phyloP scores from a whole-genome alignment of 2,888 invertebrate species.

The Amphimallon solstitiale region DNA sequence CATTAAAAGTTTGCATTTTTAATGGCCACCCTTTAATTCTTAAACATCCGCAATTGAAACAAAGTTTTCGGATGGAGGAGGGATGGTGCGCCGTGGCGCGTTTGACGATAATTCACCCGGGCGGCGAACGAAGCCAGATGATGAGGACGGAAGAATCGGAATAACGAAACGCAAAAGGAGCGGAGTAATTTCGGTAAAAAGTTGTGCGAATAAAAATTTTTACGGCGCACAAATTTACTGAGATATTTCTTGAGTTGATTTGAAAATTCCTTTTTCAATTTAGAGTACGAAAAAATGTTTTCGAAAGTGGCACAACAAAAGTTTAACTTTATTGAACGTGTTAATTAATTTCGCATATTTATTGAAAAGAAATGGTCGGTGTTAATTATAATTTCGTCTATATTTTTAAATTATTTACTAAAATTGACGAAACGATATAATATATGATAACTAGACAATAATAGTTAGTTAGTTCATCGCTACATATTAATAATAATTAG shows the following conservation, averaged over 20 bases:
- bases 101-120: constrained; percentile 22
- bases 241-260: constrained; percentile 24
- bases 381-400: no score
- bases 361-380: no score
- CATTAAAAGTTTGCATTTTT: constrained; percentile 47
- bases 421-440: no score
- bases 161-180: not conserved
- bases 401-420: no score
- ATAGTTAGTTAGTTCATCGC: no score
- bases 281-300: not conserved
- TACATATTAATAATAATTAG: no score
- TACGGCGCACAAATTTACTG: constrained; percentile 7
- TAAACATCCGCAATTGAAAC: constrained; percentile 36
- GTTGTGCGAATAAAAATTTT: constrained; percentile 26
- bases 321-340: no score
- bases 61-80: constrained; percentile 21
- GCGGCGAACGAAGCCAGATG: constrained; percentile 22
- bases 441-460: no score
- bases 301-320: not conserved
- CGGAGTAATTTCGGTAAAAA: constrained; percentile 13
- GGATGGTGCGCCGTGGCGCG: constrained; percentile 1
- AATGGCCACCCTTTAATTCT: constrained; percentile 37
- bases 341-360: no score
- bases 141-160: constrained; percentile 5
- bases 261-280: constrained; percentile 14